phyloP scores from a whole-genome alignment of 2,797 vertebrate species.

The Philypnodon macrostomus region DNA sequence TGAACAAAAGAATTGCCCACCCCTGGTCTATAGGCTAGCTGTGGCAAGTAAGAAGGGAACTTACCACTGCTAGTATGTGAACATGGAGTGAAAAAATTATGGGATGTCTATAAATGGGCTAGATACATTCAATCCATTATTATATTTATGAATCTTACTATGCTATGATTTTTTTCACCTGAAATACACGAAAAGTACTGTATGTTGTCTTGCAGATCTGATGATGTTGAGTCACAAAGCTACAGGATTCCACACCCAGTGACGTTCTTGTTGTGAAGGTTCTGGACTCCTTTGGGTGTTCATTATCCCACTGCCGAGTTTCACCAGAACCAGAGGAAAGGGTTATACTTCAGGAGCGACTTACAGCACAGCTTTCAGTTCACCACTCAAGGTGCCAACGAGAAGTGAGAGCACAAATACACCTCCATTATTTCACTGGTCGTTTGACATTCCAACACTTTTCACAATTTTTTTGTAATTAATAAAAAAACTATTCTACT shows the following conservation, averaged over 20 bases:
- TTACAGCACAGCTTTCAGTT: slow-evolving; percentile 9
- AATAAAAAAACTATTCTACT: no score
- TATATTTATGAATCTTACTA: no score
- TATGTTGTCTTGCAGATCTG: slow-evolving; percentile 8
- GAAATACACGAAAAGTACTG: no score
- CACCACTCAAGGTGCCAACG: background rate
- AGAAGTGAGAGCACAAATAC: background rate
- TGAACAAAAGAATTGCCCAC: no score
- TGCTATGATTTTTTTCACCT: no score
- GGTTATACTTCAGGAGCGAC: slow-evolving; percentile 17
- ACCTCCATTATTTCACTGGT: background rate
- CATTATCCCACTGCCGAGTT: slow-evolving; percentile 20
- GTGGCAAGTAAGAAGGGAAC: no score
- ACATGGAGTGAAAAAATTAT: no score
- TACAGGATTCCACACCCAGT: slow-evolving; percentile 16
- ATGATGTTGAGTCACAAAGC: slow-evolving; percentile 36
- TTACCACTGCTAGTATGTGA: no score
- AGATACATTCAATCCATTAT: no score
- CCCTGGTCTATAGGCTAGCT: no score
- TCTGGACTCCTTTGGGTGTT: slow-evolving; percentile 30
- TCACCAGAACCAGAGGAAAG: slow-evolving; percentile 18
- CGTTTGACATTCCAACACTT: background rate
- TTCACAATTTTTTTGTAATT: no score
- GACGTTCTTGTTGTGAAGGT: slow-evolving; percentile 31
- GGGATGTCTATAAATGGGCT: no score